A percentile compares a stretch with the other conserved stretches of the same genome.
phyloP scores from a whole-genome alignment of 2,797 vertebrate genomes.

The Falco concolor region DNA sequence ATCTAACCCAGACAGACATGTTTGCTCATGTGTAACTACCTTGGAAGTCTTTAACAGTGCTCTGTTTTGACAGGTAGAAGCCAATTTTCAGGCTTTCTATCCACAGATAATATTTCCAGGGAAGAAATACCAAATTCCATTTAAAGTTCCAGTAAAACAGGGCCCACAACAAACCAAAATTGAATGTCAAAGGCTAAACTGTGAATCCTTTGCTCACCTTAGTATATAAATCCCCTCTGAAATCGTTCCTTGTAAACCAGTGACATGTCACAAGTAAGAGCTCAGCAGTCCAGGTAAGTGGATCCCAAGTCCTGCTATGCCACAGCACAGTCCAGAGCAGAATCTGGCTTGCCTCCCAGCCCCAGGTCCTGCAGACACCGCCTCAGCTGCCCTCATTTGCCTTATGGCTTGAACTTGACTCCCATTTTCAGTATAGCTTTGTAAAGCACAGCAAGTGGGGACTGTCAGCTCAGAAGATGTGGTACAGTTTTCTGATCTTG shows the following conservation, averaged over 20 bases:
- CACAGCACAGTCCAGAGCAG: background rate
- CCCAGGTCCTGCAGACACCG: background rate
- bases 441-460: background rate
- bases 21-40: background rate
- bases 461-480: background rate
- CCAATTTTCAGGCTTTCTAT: background rate
- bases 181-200: background rate
- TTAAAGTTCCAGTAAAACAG: background rate
- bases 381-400: background rate
- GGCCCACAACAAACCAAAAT: background rate
- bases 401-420: background rate
- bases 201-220: background rate
- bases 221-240: background rate
- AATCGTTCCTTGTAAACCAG: background rate
- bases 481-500: background rate
- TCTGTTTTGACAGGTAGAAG: background rate
- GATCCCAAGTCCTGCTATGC: background rate
- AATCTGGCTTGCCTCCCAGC: background rate
- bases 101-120: background rate
- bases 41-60: background rate
- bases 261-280: background rate
- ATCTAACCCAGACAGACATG: background rate
- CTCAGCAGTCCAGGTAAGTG: background rate
- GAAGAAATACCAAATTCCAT: background rate
- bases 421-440: background rate